phyloP scores from a whole-genome alignment of 2,888 invertebrate genomes.

The Chymomyza procnemis region DNA sequence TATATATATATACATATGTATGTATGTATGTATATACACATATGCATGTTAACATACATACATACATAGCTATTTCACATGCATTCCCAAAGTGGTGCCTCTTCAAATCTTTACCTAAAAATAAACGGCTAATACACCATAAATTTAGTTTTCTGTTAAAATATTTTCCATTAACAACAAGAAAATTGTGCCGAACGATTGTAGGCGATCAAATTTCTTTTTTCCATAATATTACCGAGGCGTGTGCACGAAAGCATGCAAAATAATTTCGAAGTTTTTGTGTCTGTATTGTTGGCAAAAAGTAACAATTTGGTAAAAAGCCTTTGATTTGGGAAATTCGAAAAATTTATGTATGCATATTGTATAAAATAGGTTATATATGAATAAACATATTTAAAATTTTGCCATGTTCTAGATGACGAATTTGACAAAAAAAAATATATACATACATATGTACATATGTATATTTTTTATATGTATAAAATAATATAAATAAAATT shows the following conservation, averaged over 20 bases:
- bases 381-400: too few relatives aligned
- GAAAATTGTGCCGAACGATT: constrained; percentile 36
- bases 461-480: too few relatives aligned
- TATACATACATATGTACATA: too few relatives aligned
- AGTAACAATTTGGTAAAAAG: neutral
- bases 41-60: neutral
- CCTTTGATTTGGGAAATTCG: too few relatives aligned
- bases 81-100: constrained; percentile 44
- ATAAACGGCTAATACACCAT: constrained; percentile 52
- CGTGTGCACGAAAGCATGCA: constrained; percentile 48
- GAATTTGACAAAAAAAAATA: too few relatives aligned
- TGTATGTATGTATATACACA: constrained; percentile 9
- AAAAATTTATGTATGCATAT: neutral
- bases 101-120: constrained; percentile 45
- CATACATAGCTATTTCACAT: constrained; percentile 12
- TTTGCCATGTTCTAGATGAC: too few relatives aligned
- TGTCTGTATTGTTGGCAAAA: neutral
- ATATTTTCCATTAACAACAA: constrained; percentile 40
- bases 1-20: neutral
- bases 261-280: constrained; percentile 1
- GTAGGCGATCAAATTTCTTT: constrained; percentile 57
- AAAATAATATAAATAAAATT: too few relatives aligned
- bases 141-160: constrained; percentile 36
- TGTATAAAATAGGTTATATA: too few relatives aligned
- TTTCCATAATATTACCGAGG: constrained; percentile 58